Base-by-base conservation (phyloP, 1,140 invertebrate genomes). In the Dolichoris vasculosae region DNA sequence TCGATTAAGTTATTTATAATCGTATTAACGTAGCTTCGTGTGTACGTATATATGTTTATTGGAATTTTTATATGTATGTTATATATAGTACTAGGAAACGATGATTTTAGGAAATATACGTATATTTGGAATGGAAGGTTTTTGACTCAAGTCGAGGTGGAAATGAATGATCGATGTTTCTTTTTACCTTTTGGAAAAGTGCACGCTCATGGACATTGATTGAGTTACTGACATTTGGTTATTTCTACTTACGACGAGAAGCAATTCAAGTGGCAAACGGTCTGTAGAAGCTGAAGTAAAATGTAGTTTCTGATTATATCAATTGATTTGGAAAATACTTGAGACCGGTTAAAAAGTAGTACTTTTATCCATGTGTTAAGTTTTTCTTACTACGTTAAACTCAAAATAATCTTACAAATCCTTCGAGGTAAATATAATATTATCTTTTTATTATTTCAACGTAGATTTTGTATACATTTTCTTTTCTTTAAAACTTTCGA, bases 181-280 rank as follows among this genome's bases (percentile, higher is more conserved):
- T 77, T 77, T 69, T 30, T 59, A 43, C n/a, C 35, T 69, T 67
- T 64, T 82, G 43, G 6, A 38, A 35, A 80, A 40, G 40, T 82
- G 79, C 79, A 17, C 9, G 51, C 40, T 82, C 79, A 82, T n/a
- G n/a, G 64, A 43, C 64, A 82, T 64, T 82, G 79, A 82, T 82
- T 82, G 79, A 82, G 79, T 64, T 51, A 82, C 79, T 51, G 79
- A 20, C 79, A 82, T 82, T 48, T 71, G 20, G 40, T 82, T 82
- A 82, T 69, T 82, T 71, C 79, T 63, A 11, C 51, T 40, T 30
- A 20, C 11, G 6, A 32, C 43, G 51, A 79, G 77, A 40, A 55
- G 38, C 26, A 63, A 38, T 40, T 55, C 51, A 30, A 40, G 51
- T 40, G 55, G 77, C n/a, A 59, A 79, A 63, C 23, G 35, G 35